Evolutionary conservation across 2,888 invertebrate species (phyloP).

Genomic region (Antitype chi): DNA sequence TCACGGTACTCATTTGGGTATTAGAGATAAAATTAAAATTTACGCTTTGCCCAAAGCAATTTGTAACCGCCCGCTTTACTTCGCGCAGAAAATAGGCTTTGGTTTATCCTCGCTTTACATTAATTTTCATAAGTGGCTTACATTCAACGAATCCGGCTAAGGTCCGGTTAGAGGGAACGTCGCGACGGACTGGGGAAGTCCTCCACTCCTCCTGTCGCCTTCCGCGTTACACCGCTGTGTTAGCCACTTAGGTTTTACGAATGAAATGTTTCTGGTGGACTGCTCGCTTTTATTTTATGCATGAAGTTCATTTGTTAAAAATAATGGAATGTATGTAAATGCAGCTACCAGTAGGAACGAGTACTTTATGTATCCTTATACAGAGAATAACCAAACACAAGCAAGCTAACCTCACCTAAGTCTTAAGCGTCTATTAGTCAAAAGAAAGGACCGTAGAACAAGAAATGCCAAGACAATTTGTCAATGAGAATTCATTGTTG

Average conservation of each 20-base stretch:
- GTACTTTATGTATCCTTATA: not conserved
- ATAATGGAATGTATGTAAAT: not conserved
- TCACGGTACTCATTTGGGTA: slow-evolving; percentile 90
- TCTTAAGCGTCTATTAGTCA: slow-evolving; percentile 76
- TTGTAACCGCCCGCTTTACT: slow-evolving; percentile 89
- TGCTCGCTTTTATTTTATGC: slow-evolving; percentile 13
- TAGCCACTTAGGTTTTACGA: slow-evolving; percentile 34
- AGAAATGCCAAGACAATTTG: slow-evolving; percentile 88
- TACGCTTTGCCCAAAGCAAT: slow-evolving; percentile 91
- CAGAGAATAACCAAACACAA: slow-evolving; percentile 22
- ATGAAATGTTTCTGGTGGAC: slow-evolving; percentile 45
- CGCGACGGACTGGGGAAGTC: slow-evolving; percentile 55
- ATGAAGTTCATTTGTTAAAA: slow-evolving; percentile 1
- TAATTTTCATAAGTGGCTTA: slow-evolving; percentile 90
- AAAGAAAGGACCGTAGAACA: slow-evolving; percentile 82
- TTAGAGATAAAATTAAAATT: slow-evolving; percentile 91
- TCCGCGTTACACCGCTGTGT: slow-evolving; percentile 43
- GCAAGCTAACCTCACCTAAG: slow-evolving; percentile 47
- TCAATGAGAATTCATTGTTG: slow-evolving; percentile 90
- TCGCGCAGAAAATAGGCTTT: slow-evolving; percentile 90
- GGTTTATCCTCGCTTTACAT: slow-evolving; percentile 89
- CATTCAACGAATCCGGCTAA: slow-evolving; percentile 78
- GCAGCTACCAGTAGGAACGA: not conserved
- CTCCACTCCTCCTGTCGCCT: slow-evolving; percentile 39
- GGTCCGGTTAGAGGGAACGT: slow-evolving; percentile 66